Conservation (phyloP, 1,140 invertebrate species). For the Sycophila sp. region DNA sequence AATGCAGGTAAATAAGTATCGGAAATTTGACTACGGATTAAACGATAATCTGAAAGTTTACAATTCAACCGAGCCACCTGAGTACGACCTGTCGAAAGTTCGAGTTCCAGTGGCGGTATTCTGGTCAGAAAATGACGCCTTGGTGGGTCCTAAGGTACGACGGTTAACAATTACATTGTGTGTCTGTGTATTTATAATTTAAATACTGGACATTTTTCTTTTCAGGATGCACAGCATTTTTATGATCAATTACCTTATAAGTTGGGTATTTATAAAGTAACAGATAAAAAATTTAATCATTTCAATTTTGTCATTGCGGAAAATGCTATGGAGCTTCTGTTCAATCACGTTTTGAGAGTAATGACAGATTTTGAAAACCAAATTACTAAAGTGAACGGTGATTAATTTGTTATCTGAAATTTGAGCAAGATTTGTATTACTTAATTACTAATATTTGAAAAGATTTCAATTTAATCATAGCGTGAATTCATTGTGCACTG, state of each 20-base stretch:
- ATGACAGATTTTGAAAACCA: not conserved
- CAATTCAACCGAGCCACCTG: constrained; percentile 70
- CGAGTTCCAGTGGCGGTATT: constrained; percentile 75
- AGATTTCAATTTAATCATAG: too few relatives aligned
- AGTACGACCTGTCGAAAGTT: constrained; percentile 74
- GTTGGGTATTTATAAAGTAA: constrained; percentile 64
- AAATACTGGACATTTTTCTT: constrained; percentile 35
- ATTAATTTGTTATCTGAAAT: too few relatives aligned
- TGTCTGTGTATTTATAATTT: not conserved
- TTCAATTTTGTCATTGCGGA: constrained; percentile 77
- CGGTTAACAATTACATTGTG: constrained; percentile 42
- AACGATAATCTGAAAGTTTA: constrained; percentile 69
- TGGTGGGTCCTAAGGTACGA: constrained; percentile 66
- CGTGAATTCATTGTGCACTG: too few relatives aligned
- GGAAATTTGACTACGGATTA: constrained; percentile 75
- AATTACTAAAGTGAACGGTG: not conserved
- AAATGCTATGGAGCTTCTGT: constrained; percentile 73
- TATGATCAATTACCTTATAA: constrained; percentile 65
- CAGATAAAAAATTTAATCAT: constrained; percentile 74
- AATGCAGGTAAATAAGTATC: constrained; percentile 71
- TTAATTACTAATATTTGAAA: too few relatives aligned
- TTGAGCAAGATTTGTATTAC: too few relatives aligned
- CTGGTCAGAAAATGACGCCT: constrained; percentile 77
- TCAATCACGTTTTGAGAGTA: constrained; percentile 44
- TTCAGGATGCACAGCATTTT: constrained; percentile 69